Conservation (phyloP, 2,113 vertebrate species). For the Sarotherodon lohbergeri region DNA sequence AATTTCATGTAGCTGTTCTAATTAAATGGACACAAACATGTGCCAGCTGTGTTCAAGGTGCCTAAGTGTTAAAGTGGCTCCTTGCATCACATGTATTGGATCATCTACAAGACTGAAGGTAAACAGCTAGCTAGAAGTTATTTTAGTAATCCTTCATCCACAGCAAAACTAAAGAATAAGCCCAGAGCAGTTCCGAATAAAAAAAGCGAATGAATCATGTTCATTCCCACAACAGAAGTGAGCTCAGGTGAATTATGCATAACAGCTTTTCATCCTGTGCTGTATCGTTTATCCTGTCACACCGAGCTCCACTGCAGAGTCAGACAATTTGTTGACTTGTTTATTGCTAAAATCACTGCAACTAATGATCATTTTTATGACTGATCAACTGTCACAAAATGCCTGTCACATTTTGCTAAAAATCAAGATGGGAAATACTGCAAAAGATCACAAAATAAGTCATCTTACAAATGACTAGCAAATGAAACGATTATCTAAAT, state of each 20-base stretch:
- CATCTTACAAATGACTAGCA: neutral
- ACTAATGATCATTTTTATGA: neutral
- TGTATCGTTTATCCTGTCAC: neutral
- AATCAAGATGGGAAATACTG: neutral
- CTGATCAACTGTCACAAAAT: neutral
- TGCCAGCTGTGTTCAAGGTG: neutral
- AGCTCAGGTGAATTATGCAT: neutral
- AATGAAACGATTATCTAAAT: neutral
- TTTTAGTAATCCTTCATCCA: neutral
- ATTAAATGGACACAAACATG: conserved; percentile 16
- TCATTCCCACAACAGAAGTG: neutral
- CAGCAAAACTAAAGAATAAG: neutral
- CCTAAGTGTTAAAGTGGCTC: neutral
- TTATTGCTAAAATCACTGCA: neutral
- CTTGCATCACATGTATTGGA: neutral
- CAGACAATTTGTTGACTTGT: neutral
- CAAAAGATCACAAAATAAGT: neutral
- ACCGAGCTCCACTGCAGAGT: neutral
- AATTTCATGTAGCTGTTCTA: conserved; percentile 11
- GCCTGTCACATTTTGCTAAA: neutral
- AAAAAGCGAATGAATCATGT: neutral
- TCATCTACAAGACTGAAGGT: neutral
- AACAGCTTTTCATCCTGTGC: neutral
- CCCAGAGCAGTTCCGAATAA: neutral
- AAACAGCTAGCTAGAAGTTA: neutral